Evolutionary conservation across 2,113 vertebrate species (phyloP).

Genomic region (Lagopus muta): DNA sequence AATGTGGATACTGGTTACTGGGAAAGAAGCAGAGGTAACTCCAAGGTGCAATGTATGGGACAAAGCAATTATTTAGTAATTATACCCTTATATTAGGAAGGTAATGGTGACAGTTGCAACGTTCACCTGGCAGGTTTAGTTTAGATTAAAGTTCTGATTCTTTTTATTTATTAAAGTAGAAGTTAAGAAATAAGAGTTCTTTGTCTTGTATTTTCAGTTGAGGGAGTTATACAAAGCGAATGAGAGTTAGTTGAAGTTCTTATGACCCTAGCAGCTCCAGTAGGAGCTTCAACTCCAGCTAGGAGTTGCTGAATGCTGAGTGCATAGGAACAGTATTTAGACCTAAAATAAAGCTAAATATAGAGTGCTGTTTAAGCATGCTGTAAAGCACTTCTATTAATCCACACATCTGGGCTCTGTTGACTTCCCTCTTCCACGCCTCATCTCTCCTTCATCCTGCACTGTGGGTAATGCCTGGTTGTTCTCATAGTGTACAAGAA

Average conservation of each 20-base stretch:
- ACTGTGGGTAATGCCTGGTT: neutral
- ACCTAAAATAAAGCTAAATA: neutral
- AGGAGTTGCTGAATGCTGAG: neutral
- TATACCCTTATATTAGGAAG: fast-evolving
- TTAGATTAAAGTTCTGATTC: neutral
- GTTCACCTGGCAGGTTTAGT: neutral
- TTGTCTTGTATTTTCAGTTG: neutral
- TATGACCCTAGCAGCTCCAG: neutral
- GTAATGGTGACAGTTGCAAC: neutral
- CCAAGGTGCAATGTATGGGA: neutral
- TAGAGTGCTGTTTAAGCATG: neutral
- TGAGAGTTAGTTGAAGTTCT: neutral
- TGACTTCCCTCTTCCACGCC: neutral
- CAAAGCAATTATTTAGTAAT: neutral
- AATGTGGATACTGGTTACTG: neutral
- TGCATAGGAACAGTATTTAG: neutral
- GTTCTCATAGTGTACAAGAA: neutral
- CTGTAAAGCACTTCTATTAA: neutral
- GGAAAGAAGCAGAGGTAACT: neutral
- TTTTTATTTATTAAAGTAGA: neutral
- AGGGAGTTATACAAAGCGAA: neutral
- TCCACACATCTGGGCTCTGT: neutral
- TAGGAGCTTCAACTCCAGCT: neutral
- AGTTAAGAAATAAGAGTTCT: neutral
- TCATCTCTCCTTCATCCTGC: neutral